These are phyloP conservation scores for Diplodus sargus DNA, from an alignment of 2,797 vertebrate species.

Conservation along the genomic window DNA sequence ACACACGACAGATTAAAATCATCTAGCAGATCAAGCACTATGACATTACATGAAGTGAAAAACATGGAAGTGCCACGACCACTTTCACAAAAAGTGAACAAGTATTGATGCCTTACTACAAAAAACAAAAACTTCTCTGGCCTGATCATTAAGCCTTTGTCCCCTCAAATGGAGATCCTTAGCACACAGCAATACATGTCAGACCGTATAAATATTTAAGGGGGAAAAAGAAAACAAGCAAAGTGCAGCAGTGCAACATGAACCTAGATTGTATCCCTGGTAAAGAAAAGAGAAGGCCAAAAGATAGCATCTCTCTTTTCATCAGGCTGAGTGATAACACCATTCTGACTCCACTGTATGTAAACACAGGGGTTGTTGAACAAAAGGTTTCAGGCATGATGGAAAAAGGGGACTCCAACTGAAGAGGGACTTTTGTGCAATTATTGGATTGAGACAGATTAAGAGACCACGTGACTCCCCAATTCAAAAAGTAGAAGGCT, in stretches of 20 bases:
- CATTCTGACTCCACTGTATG: background rate
- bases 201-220: background rate
- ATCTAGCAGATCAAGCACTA: background rate
- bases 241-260: background rate
- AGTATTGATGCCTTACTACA: background rate
- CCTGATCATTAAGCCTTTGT: no score
- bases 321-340: conserved; percentile 9
- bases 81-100: background rate
- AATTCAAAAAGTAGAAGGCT: background rate
- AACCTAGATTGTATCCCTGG: background rate
- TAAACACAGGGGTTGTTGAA: background rate
- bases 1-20: background rate
- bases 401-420: background rate
- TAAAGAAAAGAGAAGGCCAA: background rate
- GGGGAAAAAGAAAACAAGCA: background rate
- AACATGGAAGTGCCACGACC: background rate
- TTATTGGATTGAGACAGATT: conserved; percentile 12
- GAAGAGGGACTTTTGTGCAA: background rate
- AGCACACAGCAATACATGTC: background rate
- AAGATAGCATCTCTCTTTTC: background rate
- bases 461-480: background rate
- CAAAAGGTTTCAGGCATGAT: conserved; percentile 22
- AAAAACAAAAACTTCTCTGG: background rate
- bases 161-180: background rate
- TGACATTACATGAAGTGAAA: background rate